Evolutionary conservation across 2,888 invertebrate species (phyloP), one percentile per base, ranked within the genome.

Genomic region (Anoncus sp.): DNA sequence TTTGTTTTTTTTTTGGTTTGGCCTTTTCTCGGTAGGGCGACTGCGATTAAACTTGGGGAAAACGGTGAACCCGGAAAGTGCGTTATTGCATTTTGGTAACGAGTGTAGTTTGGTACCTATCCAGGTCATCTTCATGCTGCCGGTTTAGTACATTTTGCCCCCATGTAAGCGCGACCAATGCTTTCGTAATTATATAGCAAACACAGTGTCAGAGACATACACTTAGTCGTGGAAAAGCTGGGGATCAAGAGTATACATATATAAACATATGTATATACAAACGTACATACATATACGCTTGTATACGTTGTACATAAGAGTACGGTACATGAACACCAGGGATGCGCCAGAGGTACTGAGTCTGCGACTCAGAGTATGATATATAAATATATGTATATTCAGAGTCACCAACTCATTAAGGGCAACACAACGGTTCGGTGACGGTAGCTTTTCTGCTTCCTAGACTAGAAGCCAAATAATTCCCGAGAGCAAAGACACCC

Each of bases 41-140:
- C 3, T 18, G 14, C 1, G 20, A 9, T 1, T 22, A 62, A 45
- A 49, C n/a, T 66, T 69, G 45, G 69, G 40, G 35, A 73, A 67
- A 69, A 63, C 59, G 57, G 35, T 47, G 38, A 67, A 81, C 76
- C 76, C 81, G 79, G 76, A 77, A 76, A 79, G 45, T 31, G 73
- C 62, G 76, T 71, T 72, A 72, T 71, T 77, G 55, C 76, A 62
- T 20, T 75, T 89, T 88, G 89, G 89, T 87, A 82, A 84, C 86
- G 40, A 35, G 55, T 55, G 60, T 53, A 62, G 67, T 75, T 89
- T 89, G 89, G 89, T 88, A 82, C 85, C 86, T 86, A 88, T 89
- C 89, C 89, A 89, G 89, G 89, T 89, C 89, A 89, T 84, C 81
- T 85, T 82, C 75, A 79, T 81, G 75, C 82, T n/a, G 84, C 66